Conservation (phyloP, 2,113 vertebrate species). For the crab-eating macaque (Macaca fascicularis) region DNA sequence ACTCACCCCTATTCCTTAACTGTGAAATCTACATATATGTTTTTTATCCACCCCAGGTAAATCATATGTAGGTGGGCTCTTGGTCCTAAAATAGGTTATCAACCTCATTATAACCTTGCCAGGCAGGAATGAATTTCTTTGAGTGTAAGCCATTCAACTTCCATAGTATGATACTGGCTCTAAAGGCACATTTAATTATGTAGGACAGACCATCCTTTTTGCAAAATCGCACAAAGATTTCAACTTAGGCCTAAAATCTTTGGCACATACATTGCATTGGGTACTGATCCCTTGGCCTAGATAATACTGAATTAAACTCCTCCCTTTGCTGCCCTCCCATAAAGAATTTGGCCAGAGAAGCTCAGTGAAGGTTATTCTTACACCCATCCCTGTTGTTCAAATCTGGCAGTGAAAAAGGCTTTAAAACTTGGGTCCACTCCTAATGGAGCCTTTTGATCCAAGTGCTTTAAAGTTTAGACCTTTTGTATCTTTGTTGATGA, state of each 20-base stretch:
- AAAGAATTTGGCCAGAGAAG: neutral
- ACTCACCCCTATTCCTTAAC: neutral
- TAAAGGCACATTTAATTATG: constrained; percentile 52
- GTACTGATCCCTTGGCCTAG: neutral
- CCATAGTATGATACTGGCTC: neutral
- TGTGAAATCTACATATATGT: neutral
- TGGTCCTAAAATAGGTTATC: constrained; percentile 8
- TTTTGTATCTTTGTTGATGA: neutral
- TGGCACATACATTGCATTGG: neutral
- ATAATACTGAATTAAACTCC: neutral
- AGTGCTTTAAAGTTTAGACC: neutral
- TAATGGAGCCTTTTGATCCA: constrained; percentile 29
- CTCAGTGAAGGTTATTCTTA: neutral
- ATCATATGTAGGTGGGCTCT: neutral
- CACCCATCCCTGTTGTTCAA: neutral
- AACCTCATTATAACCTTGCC: neutral
- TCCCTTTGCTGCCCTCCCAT: neutral
- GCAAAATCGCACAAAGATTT: neutral
- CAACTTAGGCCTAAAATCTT: neutral
- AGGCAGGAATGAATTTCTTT: constrained; percentile 28
- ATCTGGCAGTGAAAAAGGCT: neutral
- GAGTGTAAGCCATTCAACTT: constrained; percentile 24
- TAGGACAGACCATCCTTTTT: neutral
- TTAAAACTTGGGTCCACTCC: constrained; percentile 8
- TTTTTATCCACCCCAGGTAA: neutral